A percentile compares a stretch with the other conserved stretches of the same genome.
Conservation (phyloP, 2,113 vertebrate genomes). For the Alethe castanea region DNA sequence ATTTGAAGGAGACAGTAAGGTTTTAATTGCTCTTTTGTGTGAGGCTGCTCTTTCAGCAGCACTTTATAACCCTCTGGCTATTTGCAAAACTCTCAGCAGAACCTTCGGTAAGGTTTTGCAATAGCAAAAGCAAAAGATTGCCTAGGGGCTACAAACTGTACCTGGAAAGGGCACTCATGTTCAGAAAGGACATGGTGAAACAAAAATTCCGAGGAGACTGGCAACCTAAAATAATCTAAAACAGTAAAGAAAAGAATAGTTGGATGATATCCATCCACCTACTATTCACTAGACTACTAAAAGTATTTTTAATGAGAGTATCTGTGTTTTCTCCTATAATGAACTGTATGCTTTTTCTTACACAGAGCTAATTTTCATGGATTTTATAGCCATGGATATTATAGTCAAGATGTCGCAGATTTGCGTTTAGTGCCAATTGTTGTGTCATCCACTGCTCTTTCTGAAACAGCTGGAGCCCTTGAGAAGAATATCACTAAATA, state of each 20-base stretch:
- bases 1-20: neutral
- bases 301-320: neutral
- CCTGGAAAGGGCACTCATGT: conserved; percentile 13
- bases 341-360: neutral
- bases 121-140: neutral
- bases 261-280: neutral
- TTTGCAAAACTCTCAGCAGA: conserved; percentile 22
- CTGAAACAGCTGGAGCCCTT: neutral
- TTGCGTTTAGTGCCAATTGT: neutral
- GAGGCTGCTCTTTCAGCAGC: conserved; percentile 6
- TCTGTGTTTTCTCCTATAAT: neutral
- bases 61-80: neutral
- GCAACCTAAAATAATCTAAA: conserved; percentile 5
- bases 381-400: neutral
- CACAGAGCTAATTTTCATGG: neutral
- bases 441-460: neutral
- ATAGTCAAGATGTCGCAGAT: neutral
- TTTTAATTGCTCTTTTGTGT: neutral
- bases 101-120: neutral
- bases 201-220: neutral
- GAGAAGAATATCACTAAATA: neutral
- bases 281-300: neutral
- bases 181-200: conserved; percentile 16
- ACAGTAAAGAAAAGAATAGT: neutral
- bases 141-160: conserved; percentile 18